Percentiles rank a stretch among this genome's conserved stretches.
phyloP scores from a whole-genome alignment of 1,140 invertebrate species.

The Drosophila aff. region DNA sequence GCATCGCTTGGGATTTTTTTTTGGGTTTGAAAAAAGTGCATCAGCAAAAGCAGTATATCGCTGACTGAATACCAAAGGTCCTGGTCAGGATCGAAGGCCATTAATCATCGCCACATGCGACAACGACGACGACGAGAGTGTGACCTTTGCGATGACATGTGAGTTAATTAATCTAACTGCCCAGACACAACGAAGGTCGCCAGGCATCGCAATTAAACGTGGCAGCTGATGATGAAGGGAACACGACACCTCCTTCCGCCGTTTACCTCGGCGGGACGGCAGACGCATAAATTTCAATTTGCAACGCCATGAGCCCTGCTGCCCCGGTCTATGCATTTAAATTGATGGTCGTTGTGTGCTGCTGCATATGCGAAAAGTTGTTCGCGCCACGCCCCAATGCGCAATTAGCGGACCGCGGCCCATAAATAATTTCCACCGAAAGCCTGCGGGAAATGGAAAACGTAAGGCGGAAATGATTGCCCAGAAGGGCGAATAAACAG shows the following conservation, averaged over 20 bases:
- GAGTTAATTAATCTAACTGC: constrained; percentile 79
- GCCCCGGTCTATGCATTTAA: constrained; percentile 44
- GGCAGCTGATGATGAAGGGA: constrained; percentile 44
- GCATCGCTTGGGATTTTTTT: not conserved
- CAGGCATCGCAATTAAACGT: constrained; percentile 53
- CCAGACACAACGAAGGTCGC: constrained; percentile 68
- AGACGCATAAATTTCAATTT: constrained; percentile 80
- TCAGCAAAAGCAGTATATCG: constrained; percentile 8
- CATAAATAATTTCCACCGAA: constrained; percentile 69
- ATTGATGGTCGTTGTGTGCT: constrained; percentile 34
- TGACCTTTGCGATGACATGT: constrained; percentile 72
- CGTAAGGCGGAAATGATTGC: constrained; percentile 69
- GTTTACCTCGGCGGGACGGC: constrained; percentile 32
- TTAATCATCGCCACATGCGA: constrained; percentile 74
- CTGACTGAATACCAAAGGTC: constrained; percentile 19
- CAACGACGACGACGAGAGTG: constrained; percentile 14
- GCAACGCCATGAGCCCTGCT: constrained; percentile 32
- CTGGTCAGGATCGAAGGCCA: constrained; percentile 32
- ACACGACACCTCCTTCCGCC: not conserved
- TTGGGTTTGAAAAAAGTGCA: constrained; percentile 10
- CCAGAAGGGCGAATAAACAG: constrained; percentile 34
- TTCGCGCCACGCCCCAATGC: constrained; percentile 68
- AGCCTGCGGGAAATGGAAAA: constrained; percentile 41
- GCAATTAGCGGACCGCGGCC: constrained; percentile 64
- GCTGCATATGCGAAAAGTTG: constrained; percentile 65